phyloP scores from a whole-genome alignment of 2,113 vertebrate genomes.

The Hippocampus zosterae region DNA sequence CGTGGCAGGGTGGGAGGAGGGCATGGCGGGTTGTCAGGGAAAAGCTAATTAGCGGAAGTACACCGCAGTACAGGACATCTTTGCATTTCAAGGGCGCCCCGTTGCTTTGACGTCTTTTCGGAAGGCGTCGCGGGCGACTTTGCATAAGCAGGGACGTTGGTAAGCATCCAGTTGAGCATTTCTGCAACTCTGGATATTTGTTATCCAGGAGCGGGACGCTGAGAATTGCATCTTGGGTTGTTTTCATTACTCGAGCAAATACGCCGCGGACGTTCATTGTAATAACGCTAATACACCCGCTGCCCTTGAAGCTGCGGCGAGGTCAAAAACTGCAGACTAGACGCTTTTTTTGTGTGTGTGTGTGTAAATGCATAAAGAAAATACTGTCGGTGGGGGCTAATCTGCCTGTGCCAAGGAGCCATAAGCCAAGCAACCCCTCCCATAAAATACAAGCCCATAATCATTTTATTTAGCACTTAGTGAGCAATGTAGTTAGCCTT shows the following conservation, averaged over 20 bases:
- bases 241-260: not conserved
- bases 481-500: conserved; percentile 13
- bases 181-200: conserved; percentile 4
- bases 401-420: conserved; percentile 18
- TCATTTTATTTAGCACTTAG: conserved; percentile 37
- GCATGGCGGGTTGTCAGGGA: conserved; percentile 15
- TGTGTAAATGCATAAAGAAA: conserved; percentile 6
- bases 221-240: not conserved
- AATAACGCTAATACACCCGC: not conserved
- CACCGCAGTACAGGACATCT: conserved; percentile 30
- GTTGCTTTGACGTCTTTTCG: conserved; percentile 28
- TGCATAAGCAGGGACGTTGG: not conserved
- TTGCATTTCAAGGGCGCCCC: conserved; percentile 30
- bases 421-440: conserved; percentile 12
- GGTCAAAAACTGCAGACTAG: not conserved
- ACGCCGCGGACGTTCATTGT: not conserved
- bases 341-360: not conserved
- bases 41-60: conserved; percentile 47
- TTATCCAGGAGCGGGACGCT: not conserved
- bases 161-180: not conserved
- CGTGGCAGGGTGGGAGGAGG: not conserved
- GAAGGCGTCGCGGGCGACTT: not conserved
- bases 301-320: not conserved
- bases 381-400: conserved; percentile 9
- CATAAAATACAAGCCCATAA: conserved; percentile 26